A percentile compares a stretch with the other conserved stretches of the same genome.
phyloP scores from a whole-genome alignment of 2,888 invertebrate species.

The Dioctria rufipes region DNA sequence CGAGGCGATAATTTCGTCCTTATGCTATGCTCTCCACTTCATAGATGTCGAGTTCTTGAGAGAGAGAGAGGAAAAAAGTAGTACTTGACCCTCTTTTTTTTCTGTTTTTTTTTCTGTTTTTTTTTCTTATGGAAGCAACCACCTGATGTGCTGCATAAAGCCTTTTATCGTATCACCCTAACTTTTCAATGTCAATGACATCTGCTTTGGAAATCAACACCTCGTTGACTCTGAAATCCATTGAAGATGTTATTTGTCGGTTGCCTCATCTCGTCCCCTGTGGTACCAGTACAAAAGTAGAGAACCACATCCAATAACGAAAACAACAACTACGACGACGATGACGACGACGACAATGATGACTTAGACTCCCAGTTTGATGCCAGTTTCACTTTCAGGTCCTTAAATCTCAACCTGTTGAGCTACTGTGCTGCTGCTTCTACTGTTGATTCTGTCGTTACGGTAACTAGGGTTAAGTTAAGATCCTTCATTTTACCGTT shows the following conservation, averaged over 20 bases:
- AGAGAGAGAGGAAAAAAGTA: background rate
- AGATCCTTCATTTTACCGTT: conserved; percentile 39
- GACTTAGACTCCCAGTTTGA: background rate
- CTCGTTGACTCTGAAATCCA: conserved; percentile 51
- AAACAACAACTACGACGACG: too few relatives aligned
- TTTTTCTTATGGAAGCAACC: conserved; percentile 12
- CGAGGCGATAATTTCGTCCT: conserved; percentile 29
- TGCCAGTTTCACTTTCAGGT: conserved; percentile 43
- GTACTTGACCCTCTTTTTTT: conserved; percentile 47
- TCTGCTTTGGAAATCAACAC: conserved; percentile 51
- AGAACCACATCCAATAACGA: background rate
- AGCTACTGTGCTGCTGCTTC: background rate
- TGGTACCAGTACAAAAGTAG: too few relatives aligned
- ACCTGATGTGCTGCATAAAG: conserved; percentile 49
- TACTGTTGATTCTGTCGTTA: background rate
- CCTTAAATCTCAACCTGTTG: conserved; percentile 53
- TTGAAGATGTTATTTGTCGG: conserved; percentile 8
- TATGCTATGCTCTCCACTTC: background rate
- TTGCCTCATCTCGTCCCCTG: background rate
- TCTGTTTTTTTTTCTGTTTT: background rate
- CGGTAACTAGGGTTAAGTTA: conserved; percentile 44
- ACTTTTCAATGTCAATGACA: conserved; percentile 51
- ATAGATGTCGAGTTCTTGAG: conserved; percentile 1
- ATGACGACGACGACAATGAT: too few relatives aligned
- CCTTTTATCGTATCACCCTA: conserved; percentile 41